phyloP scores from a whole-genome alignment of 2,113 vertebrate species.

The Lanius collurio region DNA sequence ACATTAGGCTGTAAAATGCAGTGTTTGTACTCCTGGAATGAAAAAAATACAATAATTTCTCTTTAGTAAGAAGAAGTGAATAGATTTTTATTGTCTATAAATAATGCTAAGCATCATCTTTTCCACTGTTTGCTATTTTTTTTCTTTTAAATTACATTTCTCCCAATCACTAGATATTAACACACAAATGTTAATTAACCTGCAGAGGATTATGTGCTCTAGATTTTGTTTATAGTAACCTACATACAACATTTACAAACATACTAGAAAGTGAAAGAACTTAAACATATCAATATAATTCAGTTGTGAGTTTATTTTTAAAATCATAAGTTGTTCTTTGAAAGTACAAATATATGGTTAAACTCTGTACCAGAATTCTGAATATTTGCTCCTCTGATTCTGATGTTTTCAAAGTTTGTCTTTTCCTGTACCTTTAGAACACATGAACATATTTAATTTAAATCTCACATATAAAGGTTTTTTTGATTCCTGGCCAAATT shows the following conservation, averaged over 20 bases:
- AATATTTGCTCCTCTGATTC: background rate
- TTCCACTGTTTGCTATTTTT: background rate
- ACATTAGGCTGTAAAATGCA: background rate
- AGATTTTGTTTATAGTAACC: background rate
- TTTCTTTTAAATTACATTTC: background rate
- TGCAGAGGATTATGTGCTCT: background rate
- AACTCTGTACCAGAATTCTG: background rate
- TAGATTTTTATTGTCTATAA: background rate
- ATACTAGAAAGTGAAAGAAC: background rate
- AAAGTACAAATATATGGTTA: background rate
- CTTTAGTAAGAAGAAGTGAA: background rate
- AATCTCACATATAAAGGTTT: background rate
- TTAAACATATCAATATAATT: background rate
- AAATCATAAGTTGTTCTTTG: background rate
- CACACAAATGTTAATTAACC: background rate
- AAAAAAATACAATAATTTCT: background rate
- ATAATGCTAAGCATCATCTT: background rate
- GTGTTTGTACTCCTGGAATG: background rate
- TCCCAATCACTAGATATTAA: background rate
- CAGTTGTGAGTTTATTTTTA: background rate
- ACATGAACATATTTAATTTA: background rate
- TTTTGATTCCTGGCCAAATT: background rate
- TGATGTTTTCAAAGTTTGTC: background rate
- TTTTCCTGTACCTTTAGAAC: background rate
- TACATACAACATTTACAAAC: background rate